phyloP scores from a whole-genome alignment of 2,888 invertebrate genomes.

The Phytoseiulus persimilis region DNA sequence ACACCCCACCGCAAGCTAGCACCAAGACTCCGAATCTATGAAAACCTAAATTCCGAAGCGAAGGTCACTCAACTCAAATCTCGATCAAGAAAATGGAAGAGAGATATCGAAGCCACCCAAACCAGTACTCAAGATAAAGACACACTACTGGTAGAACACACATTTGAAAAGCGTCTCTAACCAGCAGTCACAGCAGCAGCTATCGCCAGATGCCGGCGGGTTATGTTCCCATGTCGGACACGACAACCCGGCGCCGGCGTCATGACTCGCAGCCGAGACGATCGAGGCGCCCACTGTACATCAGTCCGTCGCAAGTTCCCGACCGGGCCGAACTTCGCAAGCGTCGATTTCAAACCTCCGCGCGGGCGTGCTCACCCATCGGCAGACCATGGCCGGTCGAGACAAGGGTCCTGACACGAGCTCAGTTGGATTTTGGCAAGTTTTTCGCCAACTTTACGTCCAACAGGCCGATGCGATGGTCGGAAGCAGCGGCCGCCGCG shows the following conservation, averaged over 20 bases:
- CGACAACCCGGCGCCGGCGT: conserved; percentile 6
- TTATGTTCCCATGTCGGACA: background rate
- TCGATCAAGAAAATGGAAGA: background rate
- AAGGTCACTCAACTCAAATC: background rate
- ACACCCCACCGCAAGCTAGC: too few species aligned
- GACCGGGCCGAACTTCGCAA: conserved; percentile 38
- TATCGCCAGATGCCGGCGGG: conserved; percentile 13
- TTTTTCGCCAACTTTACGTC: background rate
- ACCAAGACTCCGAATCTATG: background rate
- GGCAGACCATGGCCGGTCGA: background rate
- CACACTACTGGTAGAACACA: background rate
- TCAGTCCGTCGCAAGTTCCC: conserved; percentile 37
- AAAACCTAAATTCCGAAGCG: background rate
- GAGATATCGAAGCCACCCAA: background rate
- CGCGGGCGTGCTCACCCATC: background rate
- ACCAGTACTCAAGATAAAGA: background rate
- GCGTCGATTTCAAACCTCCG: conserved; percentile 17
- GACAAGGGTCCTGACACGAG: background rate
- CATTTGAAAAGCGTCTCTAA: background rate
- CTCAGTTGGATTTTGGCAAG: background rate
- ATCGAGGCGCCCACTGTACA: conserved; percentile 34
- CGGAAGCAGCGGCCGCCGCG: background rate
- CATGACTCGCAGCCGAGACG: background rate
- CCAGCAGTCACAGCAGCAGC: background rate
- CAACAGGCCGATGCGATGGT: background rate